Conservation (phyloP, 2,797 vertebrate genomes). For the Paguma larvata region DNA sequence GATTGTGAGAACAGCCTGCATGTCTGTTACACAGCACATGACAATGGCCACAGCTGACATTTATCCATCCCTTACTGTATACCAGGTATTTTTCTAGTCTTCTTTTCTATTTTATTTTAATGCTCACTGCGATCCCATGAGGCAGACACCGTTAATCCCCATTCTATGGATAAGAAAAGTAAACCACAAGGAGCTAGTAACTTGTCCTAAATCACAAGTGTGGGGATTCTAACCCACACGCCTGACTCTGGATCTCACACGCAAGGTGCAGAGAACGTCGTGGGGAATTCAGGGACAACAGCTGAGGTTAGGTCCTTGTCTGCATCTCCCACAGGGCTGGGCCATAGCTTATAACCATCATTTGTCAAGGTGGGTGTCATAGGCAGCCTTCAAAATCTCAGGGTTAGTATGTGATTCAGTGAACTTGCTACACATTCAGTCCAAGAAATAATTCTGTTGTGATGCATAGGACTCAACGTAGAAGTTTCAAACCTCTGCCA, state of each 20-base stretch:
- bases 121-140: neutral
- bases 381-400: neutral
- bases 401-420: neutral
- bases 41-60: neutral
- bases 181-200: neutral
- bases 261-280: neutral
- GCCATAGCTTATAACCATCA: neutral
- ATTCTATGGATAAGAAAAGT: neutral
- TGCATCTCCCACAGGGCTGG: neutral
- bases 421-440: neutral
- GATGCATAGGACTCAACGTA: neutral
- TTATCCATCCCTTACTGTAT: neutral
- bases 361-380: neutral
- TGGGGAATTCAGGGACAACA: neutral
- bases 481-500: neutral
- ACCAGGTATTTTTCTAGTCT: neutral
- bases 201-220: too few species aligned
- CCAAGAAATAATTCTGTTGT: neutral
- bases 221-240: neutral
- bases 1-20: neutral
- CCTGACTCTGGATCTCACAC: neutral
- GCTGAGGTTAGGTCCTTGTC: neutral
- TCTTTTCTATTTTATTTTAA: neutral
- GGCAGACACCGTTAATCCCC: neutral
- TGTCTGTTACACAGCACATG: neutral